A percentile compares a stretch with the other conserved stretches of the same genome.
Conservation (phyloP, 2,888 invertebrate species). For the Ellobium chinense region DNA sequence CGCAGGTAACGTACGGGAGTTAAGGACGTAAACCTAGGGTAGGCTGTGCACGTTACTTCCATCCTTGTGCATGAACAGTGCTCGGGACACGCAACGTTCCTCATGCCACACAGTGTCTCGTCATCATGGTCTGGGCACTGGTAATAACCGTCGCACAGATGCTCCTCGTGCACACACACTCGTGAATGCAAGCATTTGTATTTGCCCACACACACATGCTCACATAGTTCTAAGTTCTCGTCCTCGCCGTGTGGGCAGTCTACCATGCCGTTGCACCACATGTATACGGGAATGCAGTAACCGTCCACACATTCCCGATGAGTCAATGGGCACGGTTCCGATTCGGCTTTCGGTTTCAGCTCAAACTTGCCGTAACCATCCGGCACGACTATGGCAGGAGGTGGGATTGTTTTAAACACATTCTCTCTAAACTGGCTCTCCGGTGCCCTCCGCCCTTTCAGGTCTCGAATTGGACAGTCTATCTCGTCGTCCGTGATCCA, state of each 20-base stretch:
- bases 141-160: constrained; percentile 46
- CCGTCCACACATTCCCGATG: constrained; percentile 37
- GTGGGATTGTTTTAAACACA: not conserved
- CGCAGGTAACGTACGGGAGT: constrained; percentile 20
- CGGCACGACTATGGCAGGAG: constrained; percentile 42
- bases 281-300: constrained; percentile 43
- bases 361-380: constrained; percentile 49
- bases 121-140: constrained; percentile 49
- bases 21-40: not conserved
- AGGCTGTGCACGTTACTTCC: constrained; percentile 34
- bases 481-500: constrained; percentile 16
- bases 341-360: not conserved
- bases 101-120: constrained; percentile 37
- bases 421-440: not conserved
- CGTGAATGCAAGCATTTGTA: constrained; percentile 42
- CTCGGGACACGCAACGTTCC: constrained; percentile 33
- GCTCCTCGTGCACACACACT: constrained; percentile 39
- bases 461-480: constrained; percentile 28
- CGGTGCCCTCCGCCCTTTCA: not conserved
- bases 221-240: constrained; percentile 21
- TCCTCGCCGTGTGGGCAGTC: constrained; percentile 45
- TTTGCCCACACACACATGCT: constrained; percentile 30
- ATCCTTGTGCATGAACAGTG: constrained; percentile 39
- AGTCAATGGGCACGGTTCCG: constrained; percentile 24
- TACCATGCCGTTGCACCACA: constrained; percentile 42